Evolutionary conservation across 2,888 invertebrate genomes (phyloP), one percentile per base, ranked within the genome.

Genomic region (Endotricha flammealis): DNA sequence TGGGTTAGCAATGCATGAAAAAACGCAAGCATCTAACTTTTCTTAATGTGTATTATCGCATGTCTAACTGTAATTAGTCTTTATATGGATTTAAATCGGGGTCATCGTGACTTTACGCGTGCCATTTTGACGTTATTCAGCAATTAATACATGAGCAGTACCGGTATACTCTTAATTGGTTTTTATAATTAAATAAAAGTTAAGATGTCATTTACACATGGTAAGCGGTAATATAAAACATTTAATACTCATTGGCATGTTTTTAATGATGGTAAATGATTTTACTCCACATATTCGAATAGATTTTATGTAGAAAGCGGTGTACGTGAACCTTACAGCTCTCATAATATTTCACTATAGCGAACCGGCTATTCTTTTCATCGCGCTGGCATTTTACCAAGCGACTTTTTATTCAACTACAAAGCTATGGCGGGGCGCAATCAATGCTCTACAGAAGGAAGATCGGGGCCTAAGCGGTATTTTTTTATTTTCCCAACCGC

Each of bases 331-430:
- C 53, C 58, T 56, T 57, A 64, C 53, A 60, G 55, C 52, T 62
- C 49, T 60, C 58, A 68, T 72, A 68, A 73, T 77, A 74, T 73
- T 69, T 74, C 63, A 57, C 50, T 67, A 72, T 62, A 68, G 57
- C 56, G 44, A 53, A 64, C 49, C 48, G 50, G 59, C 64, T 64
- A 77, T 79, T 80, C 73, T 78, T 79, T 79, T 72, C 74, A 75
- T 68, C 62, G 61, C 47, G 50, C 66, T 82, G 80, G 81, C 81
- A 80, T 79, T 73, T 65, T 76, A 79, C 78, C 83, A 83, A 81
- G 63, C 63, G 66, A 59, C 66, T 77, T 78, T 78, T 80, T 81
- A 78, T 76, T 72, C 63, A 69, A 73, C 67, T 71, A 77, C 70
- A 75, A 67, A 69, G 67, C 65, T 61, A 62, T 67, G 64, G 69